Evolutionary conservation across 2,797 vertebrate genomes (phyloP), one percentile per base, ranked within the genome.

Genomic region (Cyclopterus lumpus): DNA sequence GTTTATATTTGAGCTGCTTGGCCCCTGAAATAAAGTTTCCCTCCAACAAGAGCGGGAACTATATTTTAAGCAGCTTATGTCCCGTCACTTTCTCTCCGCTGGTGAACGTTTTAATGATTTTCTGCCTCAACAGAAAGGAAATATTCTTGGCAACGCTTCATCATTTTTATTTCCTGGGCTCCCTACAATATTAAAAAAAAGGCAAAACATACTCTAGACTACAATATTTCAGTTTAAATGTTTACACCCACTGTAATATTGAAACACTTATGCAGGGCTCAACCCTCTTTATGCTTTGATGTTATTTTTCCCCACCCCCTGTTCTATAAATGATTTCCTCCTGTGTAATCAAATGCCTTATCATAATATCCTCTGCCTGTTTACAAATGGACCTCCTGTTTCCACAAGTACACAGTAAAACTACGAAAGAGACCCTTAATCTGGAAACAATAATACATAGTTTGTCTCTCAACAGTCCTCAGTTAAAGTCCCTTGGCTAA

Each of bases 1-100:
- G 91, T 92, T 94, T 93, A 91, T 83, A 88, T 93, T 93, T 76
- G 71, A 86, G 88, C 77, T 71, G 75, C 86, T 86, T 83, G 85
- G 85, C 87, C 72, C 54, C 80, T 77, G 49, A 72, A 87, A 89
- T 84, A 87, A 82, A 73, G 77, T 86, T 79, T 76, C 80, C 73
- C 77, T 89, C 77, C 78, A 79, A 87, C 63, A 71, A 14, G 72
- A 87, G 81, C 85, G 82, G 85, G 86, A 88, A 85, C 71, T 81
- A 78, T 85, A 71, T 70, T 87, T 87, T 88, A 90, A 92, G 89
- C 73, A 85, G 91, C 90, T 93, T 90, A 90, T 81, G 77, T 75
- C 77, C 78, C 11, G 53, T 89, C 86, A 92, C 83, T 87, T 90
- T 90, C 85, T 86, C 49, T 80, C 73, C 8, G 5, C 79, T 87